Percentiles rank a stretch among this genome's conserved stretches.
These are phyloP conservation scores for Astreopora myriophthalma DNA, from an alignment of 64 coral and sea anemone species.

Conservation along the genomic window DNA sequence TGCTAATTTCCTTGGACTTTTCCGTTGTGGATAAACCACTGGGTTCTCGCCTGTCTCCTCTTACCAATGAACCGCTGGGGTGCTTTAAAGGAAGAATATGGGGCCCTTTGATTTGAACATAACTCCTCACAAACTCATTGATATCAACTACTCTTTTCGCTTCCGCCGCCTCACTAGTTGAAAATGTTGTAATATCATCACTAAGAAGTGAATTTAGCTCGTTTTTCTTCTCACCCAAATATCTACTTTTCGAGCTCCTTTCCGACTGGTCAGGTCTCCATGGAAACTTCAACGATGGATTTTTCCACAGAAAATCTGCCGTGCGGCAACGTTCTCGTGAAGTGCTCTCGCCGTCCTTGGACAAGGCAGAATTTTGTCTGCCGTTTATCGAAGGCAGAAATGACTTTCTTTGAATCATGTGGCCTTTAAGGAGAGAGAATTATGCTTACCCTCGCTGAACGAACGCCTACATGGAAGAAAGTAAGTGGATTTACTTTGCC, in stretches of 20 bases:
- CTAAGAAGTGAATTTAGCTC: neutral
- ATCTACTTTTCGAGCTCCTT: neutral
- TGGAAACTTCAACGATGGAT: slow-evolving; percentile 8
- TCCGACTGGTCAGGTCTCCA: neutral
- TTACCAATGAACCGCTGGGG: neutral
- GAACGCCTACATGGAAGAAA: neutral
- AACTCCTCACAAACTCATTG: slow-evolving; percentile 6
- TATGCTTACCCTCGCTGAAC: neutral
- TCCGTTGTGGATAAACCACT: neutral
- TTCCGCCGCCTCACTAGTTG: neutral
- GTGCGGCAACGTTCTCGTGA: neutral
- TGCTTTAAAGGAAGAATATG: neutral
- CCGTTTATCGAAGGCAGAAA: neutral
- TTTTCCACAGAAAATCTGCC: slow-evolving; percentile 8
- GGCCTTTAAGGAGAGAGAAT: neutral
- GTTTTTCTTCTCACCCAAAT: neutral
- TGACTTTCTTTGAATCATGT: neutral
- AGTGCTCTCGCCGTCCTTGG: neutral
- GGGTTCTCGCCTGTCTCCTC: neutral
- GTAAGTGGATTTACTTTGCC: neutral
- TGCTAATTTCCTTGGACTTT: neutral
- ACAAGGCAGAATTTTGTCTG: neutral
- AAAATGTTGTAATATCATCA: neutral
- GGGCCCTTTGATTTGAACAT: neutral
- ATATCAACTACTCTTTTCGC: neutral